Percentiles rank a stretch among this genome's conserved stretches.
phyloP scores from a whole-genome alignment of 2,113 vertebrate genomes.

The Podilymbus podiceps region DNA sequence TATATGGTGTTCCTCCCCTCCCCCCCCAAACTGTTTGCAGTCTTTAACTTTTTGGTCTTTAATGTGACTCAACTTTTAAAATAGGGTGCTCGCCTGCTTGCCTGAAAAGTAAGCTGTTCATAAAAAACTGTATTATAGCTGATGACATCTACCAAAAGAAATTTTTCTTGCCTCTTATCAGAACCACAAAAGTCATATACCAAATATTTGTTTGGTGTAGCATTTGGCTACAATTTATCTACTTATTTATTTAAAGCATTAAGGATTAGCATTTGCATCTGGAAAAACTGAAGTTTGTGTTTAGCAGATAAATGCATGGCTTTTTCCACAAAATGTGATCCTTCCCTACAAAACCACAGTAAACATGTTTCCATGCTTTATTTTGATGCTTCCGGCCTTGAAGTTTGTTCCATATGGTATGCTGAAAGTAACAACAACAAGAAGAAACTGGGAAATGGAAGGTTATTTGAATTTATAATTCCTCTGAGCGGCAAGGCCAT shows the following conservation, averaged over 20 bases:
- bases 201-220: background rate
- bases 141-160: background rate
- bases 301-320: background rate
- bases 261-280: background rate
- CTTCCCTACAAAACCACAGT: slow-evolving; percentile 27
- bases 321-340: slow-evolving; percentile 47
- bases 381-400: background rate
- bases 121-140: background rate
- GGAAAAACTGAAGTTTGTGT: slow-evolving; percentile 3
- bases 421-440: background rate
- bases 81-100: background rate
- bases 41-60: background rate
- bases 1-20: background rate
- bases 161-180: background rate
- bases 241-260: background rate
- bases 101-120: background rate
- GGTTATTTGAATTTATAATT: background rate
- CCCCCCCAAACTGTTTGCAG: background rate
- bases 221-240: background rate
- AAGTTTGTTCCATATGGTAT: background rate
- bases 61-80: background rate
- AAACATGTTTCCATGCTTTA: background rate
- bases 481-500: background rate
- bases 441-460: background rate
- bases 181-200: background rate